Base-by-base conservation (phyloP, 2,888 invertebrate species). In the Leptogaster cylindrica region DNA sequence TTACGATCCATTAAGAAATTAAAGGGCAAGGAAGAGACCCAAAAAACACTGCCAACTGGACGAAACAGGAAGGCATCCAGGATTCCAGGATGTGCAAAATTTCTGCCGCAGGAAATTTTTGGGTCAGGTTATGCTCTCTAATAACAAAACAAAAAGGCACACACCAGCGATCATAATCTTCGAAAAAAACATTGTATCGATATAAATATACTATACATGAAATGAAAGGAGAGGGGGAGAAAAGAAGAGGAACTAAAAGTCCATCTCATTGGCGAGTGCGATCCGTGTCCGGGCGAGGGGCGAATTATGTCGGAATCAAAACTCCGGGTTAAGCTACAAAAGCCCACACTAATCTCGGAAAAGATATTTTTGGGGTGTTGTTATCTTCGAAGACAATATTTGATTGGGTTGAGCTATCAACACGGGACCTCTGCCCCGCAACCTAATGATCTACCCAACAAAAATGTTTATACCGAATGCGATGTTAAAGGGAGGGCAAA, bases 371-470 rank as follows among this genome's bases (percentile, higher is more conserved):
- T 41, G 6, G 1, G 41, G 41, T 41, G 41, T 41, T 41, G 41
- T 41, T 41, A 41, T 41, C 41, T 41, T 41, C 41, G 41, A 41
- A 41, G 41, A 18, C 41, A 41, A 41, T 41, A 41, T 41, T 41
- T 41, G 41, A 41, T 41, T 41, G 41, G 41, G 41, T 41, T 41
- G 14, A 18, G 41, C 41, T 41, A 41, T 41, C 41, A 41, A 16
- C 41, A 41, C 41, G 41, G n/a, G 41, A 41, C 41, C 41, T 41
- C 41, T 18, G 18, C 41, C 41, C 14, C 10, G 6, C 1, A 8
- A 31, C 10, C 36, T 36, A 36, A 36, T 36, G 36, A 36, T 36
- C n/a, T 4, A 7, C 41, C 20, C 41, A 16, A 18, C 6, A 41
- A 41, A 41, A 41, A 41, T 41, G 41, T 3, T 16, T 36, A 18